phyloP scores from a whole-genome alignment of 2,888 invertebrate genomes.

The Mythimna vitellina region DNA sequence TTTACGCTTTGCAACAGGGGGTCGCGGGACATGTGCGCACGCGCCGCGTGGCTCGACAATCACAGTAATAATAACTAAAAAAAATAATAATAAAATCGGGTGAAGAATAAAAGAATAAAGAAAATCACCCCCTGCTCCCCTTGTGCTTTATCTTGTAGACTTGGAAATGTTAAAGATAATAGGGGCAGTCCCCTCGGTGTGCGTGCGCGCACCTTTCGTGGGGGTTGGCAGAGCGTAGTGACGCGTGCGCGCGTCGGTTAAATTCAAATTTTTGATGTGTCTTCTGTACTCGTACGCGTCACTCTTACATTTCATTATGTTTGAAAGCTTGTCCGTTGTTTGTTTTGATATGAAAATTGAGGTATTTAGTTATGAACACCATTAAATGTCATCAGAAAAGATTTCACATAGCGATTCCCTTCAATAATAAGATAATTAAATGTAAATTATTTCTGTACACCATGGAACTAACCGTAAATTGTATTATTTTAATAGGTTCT shows the following conservation, averaged over 20 bases:
- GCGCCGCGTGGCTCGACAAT: slow-evolving; percentile 83
- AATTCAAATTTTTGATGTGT: slow-evolving; percentile 82
- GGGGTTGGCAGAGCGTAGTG: slow-evolving; percentile 78
- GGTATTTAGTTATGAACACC: too few species aligned
- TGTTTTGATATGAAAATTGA: too few species aligned
- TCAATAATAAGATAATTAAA: too few species aligned
- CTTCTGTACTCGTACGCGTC: slow-evolving; percentile 39
- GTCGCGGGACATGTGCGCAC: slow-evolving; percentile 89
- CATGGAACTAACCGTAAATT: too few species aligned
- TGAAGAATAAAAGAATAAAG: slow-evolving; percentile 91
- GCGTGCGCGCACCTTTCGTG: slow-evolving; percentile 86
- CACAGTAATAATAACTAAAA: slow-evolving; percentile 90
- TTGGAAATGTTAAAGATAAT: slow-evolving; percentile 90
- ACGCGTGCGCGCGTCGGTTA: slow-evolving; percentile 83
- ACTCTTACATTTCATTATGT: slow-evolving; percentile 17
- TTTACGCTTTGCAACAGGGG: slow-evolving; percentile 82
- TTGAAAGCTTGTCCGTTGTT: neutral
- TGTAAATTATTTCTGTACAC: too few species aligned
- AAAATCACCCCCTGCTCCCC: slow-evolving; percentile 89
- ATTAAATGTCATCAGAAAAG: neutral
- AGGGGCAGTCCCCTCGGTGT: slow-evolving; percentile 84
- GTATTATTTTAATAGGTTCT: too few species aligned
- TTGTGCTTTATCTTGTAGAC: slow-evolving; percentile 90
- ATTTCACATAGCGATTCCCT: too few species aligned
- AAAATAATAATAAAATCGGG: slow-evolving; percentile 90